These are phyloP conservation scores for Dolichopus griseipennis DNA, from an alignment of 2,888 invertebrate genomes.

Conservation along the genomic window DNA sequence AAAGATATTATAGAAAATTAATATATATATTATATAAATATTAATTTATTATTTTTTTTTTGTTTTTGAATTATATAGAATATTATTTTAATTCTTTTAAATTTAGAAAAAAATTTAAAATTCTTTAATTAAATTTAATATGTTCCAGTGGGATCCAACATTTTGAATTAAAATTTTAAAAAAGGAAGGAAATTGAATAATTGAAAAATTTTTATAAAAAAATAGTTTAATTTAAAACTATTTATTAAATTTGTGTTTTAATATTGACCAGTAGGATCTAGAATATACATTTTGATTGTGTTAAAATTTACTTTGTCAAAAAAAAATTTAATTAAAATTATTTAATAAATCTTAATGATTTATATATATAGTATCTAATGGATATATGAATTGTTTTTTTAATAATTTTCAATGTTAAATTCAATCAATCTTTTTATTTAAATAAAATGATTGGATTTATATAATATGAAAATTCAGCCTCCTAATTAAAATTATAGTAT, in stretches of 20 bases:
- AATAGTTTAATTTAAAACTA: too few species aligned
- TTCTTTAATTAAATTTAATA: conserved; percentile 26
- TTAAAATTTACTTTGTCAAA: too few species aligned
- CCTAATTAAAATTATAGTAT: too few species aligned
- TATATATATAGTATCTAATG: background rate
- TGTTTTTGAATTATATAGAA: background rate
- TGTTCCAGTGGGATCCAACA: conserved; percentile 41
- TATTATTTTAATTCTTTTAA: conserved; percentile 7
- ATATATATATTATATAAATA: background rate
- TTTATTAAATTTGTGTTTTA: conserved; percentile 19
- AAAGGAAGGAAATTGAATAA: too few species aligned
- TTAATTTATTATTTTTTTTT: conserved; percentile 9
- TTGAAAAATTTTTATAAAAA: too few species aligned
- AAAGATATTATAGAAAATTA: conserved; percentile 1
- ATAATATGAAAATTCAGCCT: too few species aligned
- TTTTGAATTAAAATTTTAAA: conserved; percentile 31
- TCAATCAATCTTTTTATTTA: too few species aligned
- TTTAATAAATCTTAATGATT: conserved; percentile 13
- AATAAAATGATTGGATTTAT: too few species aligned
- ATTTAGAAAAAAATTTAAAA: background rate
- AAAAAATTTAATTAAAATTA: conserved; percentile 21
- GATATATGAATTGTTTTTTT: too few species aligned
- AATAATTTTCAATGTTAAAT: too few species aligned
- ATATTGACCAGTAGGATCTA: conserved; percentile 43
- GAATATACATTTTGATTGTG: conserved; percentile 30